Evolutionary conservation across 37 sponge, comb jelly and placozoan species (phyloP), one percentile per base, ranked within the genome.

Genomic region (Crambe crambe): DNA sequence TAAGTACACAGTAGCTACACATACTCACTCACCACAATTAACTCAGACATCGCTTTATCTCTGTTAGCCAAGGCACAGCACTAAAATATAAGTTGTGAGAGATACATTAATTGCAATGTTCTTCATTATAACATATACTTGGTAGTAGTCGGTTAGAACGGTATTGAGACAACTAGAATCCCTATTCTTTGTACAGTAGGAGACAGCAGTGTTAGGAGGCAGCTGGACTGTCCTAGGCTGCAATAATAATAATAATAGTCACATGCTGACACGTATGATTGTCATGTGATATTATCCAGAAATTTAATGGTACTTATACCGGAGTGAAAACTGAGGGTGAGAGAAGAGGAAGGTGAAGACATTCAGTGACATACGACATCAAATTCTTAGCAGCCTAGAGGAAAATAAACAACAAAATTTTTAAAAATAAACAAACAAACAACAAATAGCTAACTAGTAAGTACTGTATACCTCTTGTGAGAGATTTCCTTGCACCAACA

Each of bases 401-500:
- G n/a, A 22, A 31, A 56, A 35, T 21, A 27, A 27, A 40, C 5
- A 35, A 57, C 37, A 2, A 29, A 44, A n/a, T n/a, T 41, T 9
- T n/a, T 70, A 68, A 1, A 30, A 20, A 47, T 37, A 56, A 3
- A 69, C 21, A 20, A 65, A 26, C 31, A 23, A 12, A 1, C 34
- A n/a, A 32, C 75, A 27, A 29, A 0, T 31, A 15, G 43, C 3
- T 2, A 32, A 25, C 8, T 56, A 37, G 10, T 27, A 44, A 21
- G 31, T 32, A n/a, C n/a, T n/a, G n/a, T n/a, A 22, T n/a, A 86
- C 86, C 80, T 66, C 36, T 3, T 72, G 36, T 17, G 81, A 73
- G 23, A 90, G 68, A 70, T 90, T 90, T 21, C 90, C 90, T 67
- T 85, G 85, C 25, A 90, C 73, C 9, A 90, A 73, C 17, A 73